Evolutionary conservation across 2,888 invertebrate genomes (phyloP), one percentile per base, ranked within the genome.

Genomic region (Hipparchia sbordonii): DNA sequence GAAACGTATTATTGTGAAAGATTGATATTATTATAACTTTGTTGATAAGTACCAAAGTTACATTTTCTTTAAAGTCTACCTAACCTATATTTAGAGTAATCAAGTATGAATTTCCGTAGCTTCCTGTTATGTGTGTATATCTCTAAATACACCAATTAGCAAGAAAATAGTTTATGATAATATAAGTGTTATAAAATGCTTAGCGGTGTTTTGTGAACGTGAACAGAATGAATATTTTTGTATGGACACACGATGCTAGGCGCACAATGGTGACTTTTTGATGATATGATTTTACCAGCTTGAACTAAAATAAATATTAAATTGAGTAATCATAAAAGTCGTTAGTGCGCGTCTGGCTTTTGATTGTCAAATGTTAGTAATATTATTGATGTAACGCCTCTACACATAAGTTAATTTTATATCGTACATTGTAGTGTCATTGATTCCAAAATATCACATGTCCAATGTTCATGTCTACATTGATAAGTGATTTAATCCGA

Each of bases 181-280:
- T 68, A 68, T 73, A 72, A 74, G 67, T 72, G 62, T 72, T 75
- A 76, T 73, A 72, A 76, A 85, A 86, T 88, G 91, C 89, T 90
- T 91, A 89, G 88, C 87, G 81, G 82, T 87, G 82, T 77, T 79
- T 86, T 87, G 86, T 85, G 86, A 86, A 87, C 88, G 87, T 90
- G 89, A 89, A 91, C 87, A 89, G 91, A 91, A 82, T 87, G 86
- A 90, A 92, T 93, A 93, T 93, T 93, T 93, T 93, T 93, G 91
- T 93, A 93, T 92, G 91, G 85, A 80, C 82, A 88, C 88, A 86
- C 82, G 57, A 52, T 88, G 65, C 59, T 54, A 13, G 69, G 6
- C 66, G 69, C 67, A 68, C 67, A 70, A 10, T 69, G 8, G 61
- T 71, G 61, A 67, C 33, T 71, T 71, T 48, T 51, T 12, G n/a